Percentiles rank a stretch among this genome's conserved stretches.
Conservation (phyloP, 2,113 vertebrate species). For the Salvelinus sp. region DNA sequence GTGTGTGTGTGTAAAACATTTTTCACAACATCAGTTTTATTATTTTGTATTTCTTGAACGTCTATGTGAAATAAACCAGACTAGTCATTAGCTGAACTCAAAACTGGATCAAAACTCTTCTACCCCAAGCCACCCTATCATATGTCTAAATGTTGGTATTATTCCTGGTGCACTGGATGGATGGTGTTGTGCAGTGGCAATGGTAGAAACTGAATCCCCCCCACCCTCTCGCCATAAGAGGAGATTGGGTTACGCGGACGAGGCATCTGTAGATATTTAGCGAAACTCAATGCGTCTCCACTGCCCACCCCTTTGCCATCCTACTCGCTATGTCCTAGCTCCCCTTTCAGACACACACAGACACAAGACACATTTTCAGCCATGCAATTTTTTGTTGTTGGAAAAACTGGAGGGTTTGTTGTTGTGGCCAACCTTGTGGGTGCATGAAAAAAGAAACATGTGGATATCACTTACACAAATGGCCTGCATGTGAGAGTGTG, state of each 20-base stretch:
- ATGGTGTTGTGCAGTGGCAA: conserved; percentile 68
- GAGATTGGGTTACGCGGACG: conserved; percentile 82
- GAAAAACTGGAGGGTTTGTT: conserved; percentile 75
- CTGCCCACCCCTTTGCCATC: conserved; percentile 63
- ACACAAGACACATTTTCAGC: conserved; percentile 66
- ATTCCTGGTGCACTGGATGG: background rate
- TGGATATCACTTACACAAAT: conserved; percentile 68
- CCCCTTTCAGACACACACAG: conserved; percentile 72
- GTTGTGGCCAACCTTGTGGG: conserved; percentile 78
- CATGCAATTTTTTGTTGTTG: conserved; percentile 67
- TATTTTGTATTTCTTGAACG: too few species aligned
- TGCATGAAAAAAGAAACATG: conserved; percentile 76
- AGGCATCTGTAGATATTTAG: conserved; percentile 87
- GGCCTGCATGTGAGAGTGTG: conserved; percentile 50
- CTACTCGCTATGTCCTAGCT: conserved; percentile 49
- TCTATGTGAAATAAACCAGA: too few species aligned
- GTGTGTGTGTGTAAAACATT: too few species aligned
- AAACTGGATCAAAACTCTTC: background rate
- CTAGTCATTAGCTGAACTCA: background rate
- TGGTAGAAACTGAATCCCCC: conserved; percentile 74
- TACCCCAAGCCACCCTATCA: background rate
- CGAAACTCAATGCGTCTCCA: conserved; percentile 79
- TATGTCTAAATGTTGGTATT: conserved; percentile 28
- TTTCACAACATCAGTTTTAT: too few species aligned
- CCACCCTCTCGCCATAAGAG: conserved; percentile 80